Evolutionary conservation across 1,140 invertebrate genomes (phyloP), one percentile per base, ranked within the genome.

Genomic region (Sycobia sp.): DNA sequence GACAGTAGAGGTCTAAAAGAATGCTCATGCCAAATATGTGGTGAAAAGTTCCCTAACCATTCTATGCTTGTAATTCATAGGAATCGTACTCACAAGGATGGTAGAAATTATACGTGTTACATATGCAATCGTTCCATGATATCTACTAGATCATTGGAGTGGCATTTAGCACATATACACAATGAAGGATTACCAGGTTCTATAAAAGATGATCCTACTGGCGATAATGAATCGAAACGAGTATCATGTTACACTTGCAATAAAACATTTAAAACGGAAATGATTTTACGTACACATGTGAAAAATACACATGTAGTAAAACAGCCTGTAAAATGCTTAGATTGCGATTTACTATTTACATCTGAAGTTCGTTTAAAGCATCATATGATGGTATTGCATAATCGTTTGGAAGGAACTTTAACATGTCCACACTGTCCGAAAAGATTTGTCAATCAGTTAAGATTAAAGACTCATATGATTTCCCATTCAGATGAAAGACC

Each of bases 121-220:
- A 81, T 82, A 62, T 81, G 80, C 41, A 82, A 81, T 38, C 71
- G 79, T n/a, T 81, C 80, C 0, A 82, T 82, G 80, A 76, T 81
- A 23, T 80, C 79, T 0, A 67, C 73, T 0, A 71, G 78, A 56
- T 81, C 80, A 0, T 64, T 82, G 9, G 77, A 81, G 13, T 80
- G 79, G 78, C 80, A 81, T 32, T 71, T 82, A 64, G 73, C 78
- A 0, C 76, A 81, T 20, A 81, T 82, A 57, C 80, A 82, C 43
- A 78, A 82, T 27, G 70, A 81, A 57, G 57, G 69, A 0, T 60
- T 77, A 9, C 70, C 76, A 4, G 72, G 72, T 14, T 23, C 66
- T 0, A 62, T 70, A 0, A 73, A 69, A 2, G 74, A 73, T 1
- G 71, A 72, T 0, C 27, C 60, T 0, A 68, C 70, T 4, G 67